These are phyloP conservation scores for Rhinophrynus dorsalis DNA, from an alignment of 2,797 vertebrate species.

Conservation along the genomic window DNA sequence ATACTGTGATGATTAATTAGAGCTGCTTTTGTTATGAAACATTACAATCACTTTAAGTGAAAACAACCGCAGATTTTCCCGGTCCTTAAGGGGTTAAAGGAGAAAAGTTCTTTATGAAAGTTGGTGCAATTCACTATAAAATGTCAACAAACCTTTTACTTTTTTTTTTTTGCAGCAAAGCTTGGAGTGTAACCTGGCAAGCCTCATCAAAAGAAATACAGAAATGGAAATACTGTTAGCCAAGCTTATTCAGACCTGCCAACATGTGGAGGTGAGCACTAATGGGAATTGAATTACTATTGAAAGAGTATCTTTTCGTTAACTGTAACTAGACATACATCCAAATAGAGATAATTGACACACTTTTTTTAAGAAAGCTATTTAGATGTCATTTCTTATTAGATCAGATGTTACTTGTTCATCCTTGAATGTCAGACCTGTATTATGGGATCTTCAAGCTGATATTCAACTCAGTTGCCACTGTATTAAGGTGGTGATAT, in stretches of 20 bases:
- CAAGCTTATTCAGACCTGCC: slow-evolving; percentile 97
- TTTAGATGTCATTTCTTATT: background rate
- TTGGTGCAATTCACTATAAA: background rate
- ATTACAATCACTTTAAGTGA: too few species aligned
- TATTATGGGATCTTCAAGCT: background rate
- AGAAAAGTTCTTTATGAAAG: too few species aligned
- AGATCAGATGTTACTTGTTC: slow-evolving; percentile 5
- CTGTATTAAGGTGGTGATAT: too few species aligned
- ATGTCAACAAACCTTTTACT: slow-evolving; percentile 29
- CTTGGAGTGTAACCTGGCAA: slow-evolving; percentile 93
- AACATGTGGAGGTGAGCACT: slow-evolving; percentile 92
- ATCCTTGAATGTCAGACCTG: background rate
- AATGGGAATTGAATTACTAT: background rate
- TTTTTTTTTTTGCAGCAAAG: slow-evolving; percentile 81
- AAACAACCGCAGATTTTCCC: too few species aligned
- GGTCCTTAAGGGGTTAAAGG: too few species aligned
- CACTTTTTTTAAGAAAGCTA: background rate
- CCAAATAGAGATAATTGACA: background rate
- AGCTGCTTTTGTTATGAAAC: too few species aligned
- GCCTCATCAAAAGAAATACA: slow-evolving; percentile 96
- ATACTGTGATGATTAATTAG: too few species aligned
- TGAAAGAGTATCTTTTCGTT: background rate
- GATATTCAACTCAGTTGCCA: background rate
- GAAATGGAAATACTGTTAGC: slow-evolving; percentile 97
- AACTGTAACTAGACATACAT: background rate